Percentiles rank a stretch among this genome's conserved stretches.
These are phyloP conservation scores for Polietes domitor DNA, from an alignment of 2,888 invertebrate genomes.

Conservation along the genomic window DNA sequence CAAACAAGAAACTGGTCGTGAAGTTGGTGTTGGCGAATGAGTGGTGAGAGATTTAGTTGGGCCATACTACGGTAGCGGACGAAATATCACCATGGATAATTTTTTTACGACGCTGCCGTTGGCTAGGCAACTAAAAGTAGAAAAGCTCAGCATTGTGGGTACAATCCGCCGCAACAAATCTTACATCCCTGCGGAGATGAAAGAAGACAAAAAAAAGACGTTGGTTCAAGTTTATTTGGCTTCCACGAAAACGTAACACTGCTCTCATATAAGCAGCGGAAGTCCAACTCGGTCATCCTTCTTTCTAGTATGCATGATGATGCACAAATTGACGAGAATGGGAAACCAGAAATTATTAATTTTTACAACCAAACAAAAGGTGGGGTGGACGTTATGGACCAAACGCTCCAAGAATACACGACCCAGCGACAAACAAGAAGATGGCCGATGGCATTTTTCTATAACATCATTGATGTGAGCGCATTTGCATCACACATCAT, in stretches of 20 bases:
- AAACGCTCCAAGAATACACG: constrained; percentile 45
- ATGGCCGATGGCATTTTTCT: constrained; percentile 43
- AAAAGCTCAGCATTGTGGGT: constrained; percentile 35
- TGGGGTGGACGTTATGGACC: constrained; percentile 51
- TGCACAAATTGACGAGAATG: constrained; percentile 43
- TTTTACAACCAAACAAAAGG: constrained; percentile 41
- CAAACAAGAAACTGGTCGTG: constrained; percentile 39
- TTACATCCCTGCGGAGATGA: constrained; percentile 33
- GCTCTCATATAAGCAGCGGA: constrained; percentile 43
- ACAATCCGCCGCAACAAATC: constrained; percentile 49
- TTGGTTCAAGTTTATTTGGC: constrained; percentile 44
- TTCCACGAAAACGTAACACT: constrained; percentile 43
- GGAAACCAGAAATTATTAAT: constrained; percentile 48
- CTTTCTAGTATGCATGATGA: constrained; percentile 48
- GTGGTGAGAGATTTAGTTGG: constrained; percentile 46
- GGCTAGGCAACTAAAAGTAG: constrained; percentile 34
- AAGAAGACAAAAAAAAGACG: constrained; percentile 39
- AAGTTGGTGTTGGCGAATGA: constrained; percentile 48
- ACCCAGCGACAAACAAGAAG: constrained; percentile 46
- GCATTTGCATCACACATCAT: background rate
- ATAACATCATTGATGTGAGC: constrained; percentile 5
- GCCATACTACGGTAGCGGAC: constrained; percentile 42
- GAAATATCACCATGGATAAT: constrained; percentile 44
- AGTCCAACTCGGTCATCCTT: constrained; percentile 39
- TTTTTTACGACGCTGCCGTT: constrained; percentile 44